Evolutionary conservation across 2,888 invertebrate genomes (phyloP), one percentile per base, ranked within the genome.

Genomic region (Parnassius smintheus): DNA sequence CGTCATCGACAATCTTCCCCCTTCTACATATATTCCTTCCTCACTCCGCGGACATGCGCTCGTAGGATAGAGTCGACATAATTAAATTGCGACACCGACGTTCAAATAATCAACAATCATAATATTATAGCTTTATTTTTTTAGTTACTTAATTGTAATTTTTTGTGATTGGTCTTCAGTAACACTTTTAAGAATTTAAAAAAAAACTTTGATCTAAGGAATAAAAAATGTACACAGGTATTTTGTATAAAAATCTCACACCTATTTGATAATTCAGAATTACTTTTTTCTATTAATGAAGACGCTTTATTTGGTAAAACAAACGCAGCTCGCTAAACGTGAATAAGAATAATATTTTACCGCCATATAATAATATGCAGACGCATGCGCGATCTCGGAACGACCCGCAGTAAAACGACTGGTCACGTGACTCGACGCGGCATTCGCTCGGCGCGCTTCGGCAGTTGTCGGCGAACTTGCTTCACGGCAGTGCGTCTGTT

Each of bases 331-430:
- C 49, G 18, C 54, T 44, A 58, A 64, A 57, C 53, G 62, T 48
- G 60, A 63, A 46, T n/a, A 46, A 56, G 63, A 70, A 68, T 70
- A 74, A 72, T 82, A 80, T 85, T 88, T 89, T 88, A 88, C 88
- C 89, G 88, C 89, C 88, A 78, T 75, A 73, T 70, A 73, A 70
- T 75, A 72, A 65, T 70, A 71, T 72, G 68, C 70, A 69, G 75
- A 80, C 91, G 91, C 91, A 91, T 91, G 91, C 91, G 90, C 84
- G 76, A 78, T 84, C 76, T 75, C 74, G 79, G 82, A 88, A 87
- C 88, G 91, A 88, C 88, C 90, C 88, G 92, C 91, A 92, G 91
- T 91, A 92, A 92, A 92, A 92, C 88, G 91, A 88, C 86, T 81
- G 87, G 88, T 92, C 92, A 92, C 92, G 92, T 92, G 92, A 92